Evolutionary conservation across 2,888 invertebrate species (phyloP).

Genomic region (Mycogona germanica): DNA sequence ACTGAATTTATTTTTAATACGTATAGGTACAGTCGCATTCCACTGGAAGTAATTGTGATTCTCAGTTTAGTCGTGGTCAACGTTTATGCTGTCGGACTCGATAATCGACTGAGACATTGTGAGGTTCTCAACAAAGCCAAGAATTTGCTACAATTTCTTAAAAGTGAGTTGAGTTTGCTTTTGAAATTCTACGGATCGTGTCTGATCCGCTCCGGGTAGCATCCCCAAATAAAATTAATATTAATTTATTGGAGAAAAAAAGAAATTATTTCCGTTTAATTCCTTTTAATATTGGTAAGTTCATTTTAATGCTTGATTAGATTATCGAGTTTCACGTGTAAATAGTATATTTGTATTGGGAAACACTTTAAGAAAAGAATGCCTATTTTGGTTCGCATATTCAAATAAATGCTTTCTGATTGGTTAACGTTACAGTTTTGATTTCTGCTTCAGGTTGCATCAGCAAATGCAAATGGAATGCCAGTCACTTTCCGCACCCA

Average conservation of each 20-base stretch:
- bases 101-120: constrained; percentile 49
- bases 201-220: neutral
- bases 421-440: neutral
- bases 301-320: constrained; percentile 3
- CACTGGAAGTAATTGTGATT: constrained; percentile 44
- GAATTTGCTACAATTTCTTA: constrained; percentile 35
- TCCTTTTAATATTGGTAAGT: neutral
- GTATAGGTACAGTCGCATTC: constrained; percentile 37
- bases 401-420: neutral
- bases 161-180: constrained; percentile 31
- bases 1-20: no score
- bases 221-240: constrained; percentile 4
- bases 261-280: constrained; percentile 8
- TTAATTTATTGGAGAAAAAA: constrained; percentile 14
- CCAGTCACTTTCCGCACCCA: constrained; percentile 70
- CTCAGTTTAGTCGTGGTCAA: constrained; percentile 43
- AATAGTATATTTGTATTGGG: neutral
- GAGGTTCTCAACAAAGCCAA: constrained; percentile 42
- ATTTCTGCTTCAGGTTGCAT: constrained; percentile 31
- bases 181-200: neutral
- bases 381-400: neutral
- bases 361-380: neutral
- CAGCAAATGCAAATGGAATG: constrained; percentile 45
- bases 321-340: no score
- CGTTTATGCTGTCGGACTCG: constrained; percentile 46